Evolutionary conservation across 2,113 vertebrate species (phyloP), one percentile per base, ranked within the genome.

Genomic region (Mobula hypostoma): DNA sequence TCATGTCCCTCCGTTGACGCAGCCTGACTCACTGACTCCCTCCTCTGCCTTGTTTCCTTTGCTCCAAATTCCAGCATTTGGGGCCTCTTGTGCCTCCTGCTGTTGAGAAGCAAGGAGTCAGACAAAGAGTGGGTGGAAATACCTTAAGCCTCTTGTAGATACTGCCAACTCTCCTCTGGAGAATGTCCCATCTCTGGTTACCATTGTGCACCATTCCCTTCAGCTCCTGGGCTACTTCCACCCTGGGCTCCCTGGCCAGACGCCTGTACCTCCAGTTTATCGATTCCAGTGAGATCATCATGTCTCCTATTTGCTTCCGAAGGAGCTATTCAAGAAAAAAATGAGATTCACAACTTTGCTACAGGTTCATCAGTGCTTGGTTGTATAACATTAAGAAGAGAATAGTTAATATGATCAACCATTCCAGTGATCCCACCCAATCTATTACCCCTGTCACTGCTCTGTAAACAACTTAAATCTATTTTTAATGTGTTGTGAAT

Each of bases 61-160:
- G 3, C 48, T 48, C 48, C 48, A 48, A 48, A 48, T 48, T 48
- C 48, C 72, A 74, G 8, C 72, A 21, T 21, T 24, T 74, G 17
- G 24, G 12, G 72, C 17, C 72, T 74, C 11, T 5, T 17, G 17
- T 36, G 15, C 78, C 6, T 6, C 32, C 27, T 68, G 66, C 0
- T 68, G 4, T 68, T 68, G 66, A 8, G 66, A 68, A 15, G 66
- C 9, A 1, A 68, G 15, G 66, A 68, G 66, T 15, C 66, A 68
- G 66, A 48, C 7, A 82, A 4, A 21, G 79, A 48, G 36, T 6
- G 79, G 6, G 7, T 7, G 56, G 48, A 87, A 87, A 61, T 87
- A 87, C 83, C 83, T 87, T 87, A 8, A 87, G 83, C 83, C 83
- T 61, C 56, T 61, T 87, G 56, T 19, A 87, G 83, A 61, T 61